Base-by-base conservation (phyloP, 2,113 vertebrate genomes). In the Serranochromis macrocephalus region DNA sequence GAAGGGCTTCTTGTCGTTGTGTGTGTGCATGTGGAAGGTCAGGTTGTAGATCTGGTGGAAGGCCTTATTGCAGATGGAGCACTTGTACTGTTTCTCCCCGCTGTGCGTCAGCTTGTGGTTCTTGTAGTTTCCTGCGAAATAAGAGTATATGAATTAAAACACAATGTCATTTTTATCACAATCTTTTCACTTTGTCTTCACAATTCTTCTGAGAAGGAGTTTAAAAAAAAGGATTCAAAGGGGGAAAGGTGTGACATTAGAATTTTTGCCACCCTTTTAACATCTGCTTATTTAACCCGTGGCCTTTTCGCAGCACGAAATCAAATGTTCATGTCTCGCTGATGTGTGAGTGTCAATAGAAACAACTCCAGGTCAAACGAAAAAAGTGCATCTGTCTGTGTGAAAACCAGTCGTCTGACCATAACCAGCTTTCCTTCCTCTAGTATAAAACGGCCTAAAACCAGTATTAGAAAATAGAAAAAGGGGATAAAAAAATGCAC, bases 31-130 rank as follows among this genome's bases (percentile, higher is more conserved):
- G 96, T 99, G 98, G 95, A 99, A 99, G 73, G 98, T 99, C 91
- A 99, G 98, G 94, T 99, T 99, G 96, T 99, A 99, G 54, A 99
- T 97, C 96, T 99, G 98, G 92, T 99, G 98, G 95, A 99, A 99
- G 82, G 98, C 98, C 93, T 99, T 99, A 96, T 97, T 99, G 97
- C 98, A 99, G 95, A 99, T 98, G 90, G 97, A 98, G 93, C 98
- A 99, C 97, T 99, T 99, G 96, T 98, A 99, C 96, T 99, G 98
- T 92, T 99, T 99, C 95, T 99, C 98, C 54, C 98, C 98, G 94
- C 98, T 99, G 97, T 99, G 98, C 16, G 98, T 99, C 96, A 99
- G 91, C 95, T 98, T 99, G 97, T 99, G 98, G 96, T 99, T 99
- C 95, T 99, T 99, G 97, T 99, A 99, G 95, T 99, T 99, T 40